Conservation (phyloP, 2,113 vertebrate species). For the Siniperca knerii region DNA sequence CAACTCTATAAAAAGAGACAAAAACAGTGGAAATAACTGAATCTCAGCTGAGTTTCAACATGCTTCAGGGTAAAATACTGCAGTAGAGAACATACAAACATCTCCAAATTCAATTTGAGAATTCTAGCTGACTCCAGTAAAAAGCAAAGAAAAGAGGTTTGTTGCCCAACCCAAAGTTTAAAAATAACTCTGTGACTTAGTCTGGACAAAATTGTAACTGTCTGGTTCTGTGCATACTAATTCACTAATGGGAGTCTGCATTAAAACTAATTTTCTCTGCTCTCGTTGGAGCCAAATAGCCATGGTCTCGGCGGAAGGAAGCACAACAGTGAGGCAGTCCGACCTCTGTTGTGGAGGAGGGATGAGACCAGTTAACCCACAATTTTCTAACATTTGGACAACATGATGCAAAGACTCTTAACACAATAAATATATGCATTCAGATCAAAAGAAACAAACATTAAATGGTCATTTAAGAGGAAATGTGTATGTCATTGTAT, state of each 20-base stretch:
- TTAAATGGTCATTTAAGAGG: neutral
- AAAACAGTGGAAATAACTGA: neutral
- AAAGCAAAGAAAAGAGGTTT: neutral
- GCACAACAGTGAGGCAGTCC: conserved; percentile 27
- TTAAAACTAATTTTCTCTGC: conserved; percentile 46
- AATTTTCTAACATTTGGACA: neutral
- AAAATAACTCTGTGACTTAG: conserved; percentile 17
- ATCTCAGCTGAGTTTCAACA: conserved; percentile 5
- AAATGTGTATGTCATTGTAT: neutral
- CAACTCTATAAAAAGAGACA: neutral
- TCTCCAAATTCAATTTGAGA: neutral
- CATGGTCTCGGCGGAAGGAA: conserved; percentile 4
- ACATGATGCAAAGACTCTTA: neutral
- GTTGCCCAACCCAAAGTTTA: neutral
- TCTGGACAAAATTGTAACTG: neutral
- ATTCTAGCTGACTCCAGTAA: neutral
- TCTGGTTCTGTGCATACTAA: conserved; percentile 21
- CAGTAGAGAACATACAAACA: neutral
- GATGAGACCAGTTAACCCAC: neutral
- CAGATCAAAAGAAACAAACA: neutral
- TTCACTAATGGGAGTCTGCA: conserved; percentile 15
- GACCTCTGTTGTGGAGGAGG: conserved; percentile 26
- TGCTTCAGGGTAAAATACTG: conserved; percentile 27
- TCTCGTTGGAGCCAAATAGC: neutral
- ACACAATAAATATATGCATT: neutral